Evolutionary conservation across 2,888 invertebrate genomes (phyloP).

Genomic region (Laspeyria flexula): DNA sequence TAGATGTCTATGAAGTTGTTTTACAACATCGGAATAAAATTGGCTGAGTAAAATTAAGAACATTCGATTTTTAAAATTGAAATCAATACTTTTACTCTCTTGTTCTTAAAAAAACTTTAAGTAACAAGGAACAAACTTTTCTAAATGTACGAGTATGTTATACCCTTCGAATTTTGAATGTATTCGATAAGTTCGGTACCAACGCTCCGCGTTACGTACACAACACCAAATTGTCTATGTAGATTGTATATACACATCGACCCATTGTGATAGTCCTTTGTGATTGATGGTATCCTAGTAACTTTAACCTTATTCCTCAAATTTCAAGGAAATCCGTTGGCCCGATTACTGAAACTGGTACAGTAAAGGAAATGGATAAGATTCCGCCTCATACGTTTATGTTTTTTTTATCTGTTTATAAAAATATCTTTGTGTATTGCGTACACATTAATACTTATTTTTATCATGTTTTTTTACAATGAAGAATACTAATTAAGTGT

Average conservation of each 20-base stretch:
- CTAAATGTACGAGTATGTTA: background rate
- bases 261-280: slow-evolving; percentile 39
- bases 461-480: too few relatives aligned
- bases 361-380: background rate
- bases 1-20: too few relatives aligned
- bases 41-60: too few relatives aligned
- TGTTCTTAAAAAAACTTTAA: background rate
- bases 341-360: slow-evolving; percentile 4
- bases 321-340: slow-evolving; percentile 74
- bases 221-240: slow-evolving; percentile 29
- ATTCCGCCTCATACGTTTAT: background rate
- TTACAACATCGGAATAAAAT: too few relatives aligned
- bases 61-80: too few relatives aligned
- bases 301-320: slow-evolving; percentile 83
- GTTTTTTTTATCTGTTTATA: background rate
- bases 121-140: slow-evolving; percentile 3
- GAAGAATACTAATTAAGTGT: too few relatives aligned
- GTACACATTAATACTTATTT: too few relatives aligned
- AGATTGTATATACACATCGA: slow-evolving; percentile 14
- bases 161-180: slow-evolving; percentile 19
- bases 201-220: slow-evolving; percentile 57
- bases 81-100: too few relatives aligned
- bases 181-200: slow-evolving; percentile 45
- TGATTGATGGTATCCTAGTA: slow-evolving; percentile 67
- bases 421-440: background rate